Base-by-base conservation (phyloP, 2,797 vertebrate genomes). In the Neomorphus geoffroyi region DNA sequence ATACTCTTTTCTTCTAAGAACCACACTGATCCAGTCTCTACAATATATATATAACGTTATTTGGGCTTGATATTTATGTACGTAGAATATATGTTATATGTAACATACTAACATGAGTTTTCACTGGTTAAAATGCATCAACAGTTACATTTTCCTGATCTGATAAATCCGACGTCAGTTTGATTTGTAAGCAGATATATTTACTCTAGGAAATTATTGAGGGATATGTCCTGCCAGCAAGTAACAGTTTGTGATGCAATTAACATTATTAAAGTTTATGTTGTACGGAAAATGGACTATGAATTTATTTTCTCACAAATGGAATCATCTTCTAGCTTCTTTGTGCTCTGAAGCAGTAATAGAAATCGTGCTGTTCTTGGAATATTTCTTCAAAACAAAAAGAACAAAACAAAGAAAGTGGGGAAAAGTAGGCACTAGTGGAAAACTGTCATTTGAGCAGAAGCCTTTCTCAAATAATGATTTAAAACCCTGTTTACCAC, bases 401-500 rank as follows among this genome's bases (percentile, higher is more conserved):
- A 33, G 6, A 61, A 57, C 21, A 77, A 61, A 60, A 35, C 6
- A 32, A 80, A 79, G 8, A 21, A 51, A 78, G 13, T 33, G 13
- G 33, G 53, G 58, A 45, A 35, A 81, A 80, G 37, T 74, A 13
- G 62, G 19, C 30, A 14, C 5, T 48, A 51, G 33, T 53, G 46
- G 53, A 70, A 80, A 93, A 95, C 88, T 66, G 80, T 19, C 53
- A 32, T 95, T 93, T 96, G 53, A 94, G 56, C 53, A 93, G 78
- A 94, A 96, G 58, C 58, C 8, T 70, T 94, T 91, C 71, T 96
- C 56, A 91, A 88, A 93, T 69, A 88, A 65, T 93, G 64, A 94
- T 95, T 85, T 96, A 95, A 97, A 95, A 26, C 50, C 11, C 69
- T 97, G 92, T 96, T 96, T 96, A 96, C 69, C 39, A 86, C 70